Conservation (phyloP, 1,140 invertebrate species). For the Caenorhabditis briggsae region DNA sequence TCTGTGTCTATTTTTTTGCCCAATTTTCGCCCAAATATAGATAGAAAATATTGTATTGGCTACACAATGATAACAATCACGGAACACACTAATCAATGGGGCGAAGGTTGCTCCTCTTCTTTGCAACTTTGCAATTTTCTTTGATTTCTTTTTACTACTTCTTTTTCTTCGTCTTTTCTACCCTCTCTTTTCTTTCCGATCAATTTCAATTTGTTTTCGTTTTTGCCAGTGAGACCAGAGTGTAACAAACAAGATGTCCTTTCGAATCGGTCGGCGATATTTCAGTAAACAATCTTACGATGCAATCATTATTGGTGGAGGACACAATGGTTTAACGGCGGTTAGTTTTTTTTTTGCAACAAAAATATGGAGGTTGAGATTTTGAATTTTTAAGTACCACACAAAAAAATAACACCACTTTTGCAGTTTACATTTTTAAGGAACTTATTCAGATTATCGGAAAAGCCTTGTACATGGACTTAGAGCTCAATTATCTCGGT, state of each 20-base stretch:
- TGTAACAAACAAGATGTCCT: background rate
- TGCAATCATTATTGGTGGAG: conserved; percentile 68
- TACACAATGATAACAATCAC: background rate
- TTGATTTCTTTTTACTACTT: background rate
- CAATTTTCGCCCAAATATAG: too few relatives aligned
- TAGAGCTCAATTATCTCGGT: too few relatives aligned
- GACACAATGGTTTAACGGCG: conserved; percentile 69
- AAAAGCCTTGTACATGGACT: too few relatives aligned
- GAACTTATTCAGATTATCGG: too few relatives aligned
- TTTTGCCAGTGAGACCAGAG: too few relatives aligned
- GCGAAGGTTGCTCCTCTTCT: conserved; percentile 4
- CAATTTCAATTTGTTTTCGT: background rate
- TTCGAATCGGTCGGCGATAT: conserved; percentile 31
- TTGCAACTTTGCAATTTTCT: background rate
- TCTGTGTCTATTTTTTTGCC: background rate
- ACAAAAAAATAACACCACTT: background rate
- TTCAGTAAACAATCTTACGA: conserved; percentile 60
- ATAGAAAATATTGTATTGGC: background rate
- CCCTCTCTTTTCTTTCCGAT: background rate
- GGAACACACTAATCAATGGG: background rate
- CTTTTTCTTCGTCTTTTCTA: background rate
- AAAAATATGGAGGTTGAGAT: background rate
- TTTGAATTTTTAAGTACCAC: background rate
- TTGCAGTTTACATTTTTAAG: background rate
- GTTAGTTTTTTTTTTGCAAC: conserved; percentile 20